Conservation (phyloP, 2,113 vertebrate species). For the Pipra filicauda region DNA sequence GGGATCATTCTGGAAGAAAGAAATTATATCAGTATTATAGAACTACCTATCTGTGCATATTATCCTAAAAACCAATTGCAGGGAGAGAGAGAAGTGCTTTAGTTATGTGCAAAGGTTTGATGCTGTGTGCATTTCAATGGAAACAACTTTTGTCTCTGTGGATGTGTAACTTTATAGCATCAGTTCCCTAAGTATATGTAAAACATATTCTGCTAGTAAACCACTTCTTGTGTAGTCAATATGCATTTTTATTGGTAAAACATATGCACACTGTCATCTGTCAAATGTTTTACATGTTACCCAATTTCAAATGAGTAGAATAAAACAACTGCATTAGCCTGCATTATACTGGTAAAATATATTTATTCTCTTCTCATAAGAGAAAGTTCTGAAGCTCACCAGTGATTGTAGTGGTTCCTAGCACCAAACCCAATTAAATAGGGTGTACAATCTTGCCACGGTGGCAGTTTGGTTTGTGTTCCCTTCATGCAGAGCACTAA, state of each 20-base stretch:
- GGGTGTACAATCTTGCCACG: not conserved
- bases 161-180: constrained; percentile 21
- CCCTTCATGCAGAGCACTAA: not conserved
- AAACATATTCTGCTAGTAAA: not conserved
- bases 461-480: not conserved
- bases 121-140: not conserved
- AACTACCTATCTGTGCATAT: not conserved
- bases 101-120: not conserved
- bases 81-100: not conserved
- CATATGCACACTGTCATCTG: constrained; percentile 17
- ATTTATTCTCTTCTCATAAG: not conserved
- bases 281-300: constrained; percentile 5
- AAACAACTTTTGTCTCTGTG: constrained; percentile 32
- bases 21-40: not conserved
- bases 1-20: not conserved
- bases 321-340: not conserved
- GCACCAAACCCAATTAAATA: not conserved
- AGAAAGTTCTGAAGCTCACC: not conserved
- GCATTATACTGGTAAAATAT: not conserved
- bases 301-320: not conserved
- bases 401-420: not conserved
- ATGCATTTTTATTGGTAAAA: constrained; percentile 45
- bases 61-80: not conserved
- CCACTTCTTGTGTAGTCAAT: not conserved
- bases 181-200: not conserved